phyloP scores from a whole-genome alignment of 2,797 vertebrate genomes.

The Pampus argenteus region DNA sequence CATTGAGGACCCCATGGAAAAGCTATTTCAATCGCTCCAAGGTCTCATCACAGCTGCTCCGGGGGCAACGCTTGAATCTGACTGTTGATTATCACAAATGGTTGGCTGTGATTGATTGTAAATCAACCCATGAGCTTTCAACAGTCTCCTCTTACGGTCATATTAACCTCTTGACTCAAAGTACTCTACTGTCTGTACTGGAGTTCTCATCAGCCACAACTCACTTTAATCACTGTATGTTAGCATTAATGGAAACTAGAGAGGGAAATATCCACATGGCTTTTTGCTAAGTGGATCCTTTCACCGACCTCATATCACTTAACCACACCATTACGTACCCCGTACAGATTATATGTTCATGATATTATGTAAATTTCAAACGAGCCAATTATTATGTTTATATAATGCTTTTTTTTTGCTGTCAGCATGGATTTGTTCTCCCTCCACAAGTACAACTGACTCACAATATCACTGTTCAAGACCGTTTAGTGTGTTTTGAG shows the following conservation, averaged over 20 bases:
- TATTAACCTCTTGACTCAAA: slow-evolving; percentile 56
- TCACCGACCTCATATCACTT: slow-evolving; percentile 53
- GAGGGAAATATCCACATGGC: slow-evolving; percentile 45
- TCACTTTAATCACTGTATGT: slow-evolving; percentile 66
- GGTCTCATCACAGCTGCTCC: slow-evolving; percentile 38
- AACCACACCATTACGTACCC: slow-evolving; percentile 32
- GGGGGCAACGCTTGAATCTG: slow-evolving; percentile 40
- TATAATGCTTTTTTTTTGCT: slow-evolving; percentile 6
- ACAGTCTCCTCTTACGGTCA: slow-evolving; percentile 38
- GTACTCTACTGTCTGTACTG: slow-evolving; percentile 26
- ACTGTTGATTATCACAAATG: slow-evolving; percentile 61
- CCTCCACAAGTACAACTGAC: slow-evolving; percentile 21
- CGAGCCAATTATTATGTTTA: slow-evolving; percentile 12
- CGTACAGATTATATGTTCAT: slow-evolving; percentile 24
- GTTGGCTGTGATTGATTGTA: slow-evolving; percentile 58
- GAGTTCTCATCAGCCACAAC: slow-evolving; percentile 61
- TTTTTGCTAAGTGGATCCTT: slow-evolving; percentile 48
- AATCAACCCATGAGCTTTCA: slow-evolving; percentile 48
- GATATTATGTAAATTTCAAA: slow-evolving; percentile 38
- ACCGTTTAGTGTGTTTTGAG: neutral
- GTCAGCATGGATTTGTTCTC: slow-evolving; percentile 25
- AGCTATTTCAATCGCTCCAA: slow-evolving; percentile 49
- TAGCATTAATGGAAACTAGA: slow-evolving; percentile 60
- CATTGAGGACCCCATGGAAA: slow-evolving; percentile 36
- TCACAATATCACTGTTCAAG: slow-evolving; percentile 5